Evolutionary conservation across 1,140 invertebrate genomes (phyloP).

Genomic region (Portunus trituberculatus): DNA sequence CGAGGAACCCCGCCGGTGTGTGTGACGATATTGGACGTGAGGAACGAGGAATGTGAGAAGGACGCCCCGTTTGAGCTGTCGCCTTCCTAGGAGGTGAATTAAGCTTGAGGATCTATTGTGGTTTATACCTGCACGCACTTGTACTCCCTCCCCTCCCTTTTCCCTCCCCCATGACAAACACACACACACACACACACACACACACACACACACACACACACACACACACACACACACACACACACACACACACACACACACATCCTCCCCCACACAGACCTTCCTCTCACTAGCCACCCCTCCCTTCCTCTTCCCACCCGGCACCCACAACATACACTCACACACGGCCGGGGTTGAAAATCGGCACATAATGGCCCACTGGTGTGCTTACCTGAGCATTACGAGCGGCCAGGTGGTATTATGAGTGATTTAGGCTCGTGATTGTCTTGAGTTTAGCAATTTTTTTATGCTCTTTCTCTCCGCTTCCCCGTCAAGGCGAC

Average conservation of each 20-base stretch:
- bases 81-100: not conserved
- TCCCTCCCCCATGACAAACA: slow-evolving; percentile 43
- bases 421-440: slow-evolving; percentile 21
- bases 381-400: not conserved
- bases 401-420: not conserved
- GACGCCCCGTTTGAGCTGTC: not conserved
- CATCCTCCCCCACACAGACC: slow-evolving; percentile 11
- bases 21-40: slow-evolving; percentile 30
- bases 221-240: slow-evolving; percentile 51
- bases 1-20: not conserved
- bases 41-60: slow-evolving; percentile 33
- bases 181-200: slow-evolving; percentile 51
- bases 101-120: not conserved
- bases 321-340: not conserved
- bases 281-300: not conserved
- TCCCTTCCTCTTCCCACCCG: no score
- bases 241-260: slow-evolving; percentile 45
- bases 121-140: slow-evolving; percentile 31
- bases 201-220: slow-evolving; percentile 47
- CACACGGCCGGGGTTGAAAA: not conserved
- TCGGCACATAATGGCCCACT: not conserved
- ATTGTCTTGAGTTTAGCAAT: not conserved
- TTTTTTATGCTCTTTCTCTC: not conserved
- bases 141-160: not conserved
- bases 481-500: not conserved